Evolutionary conservation across 1,140 invertebrate species (phyloP).

Genomic region (Melipona quadrifasciata): DNA sequence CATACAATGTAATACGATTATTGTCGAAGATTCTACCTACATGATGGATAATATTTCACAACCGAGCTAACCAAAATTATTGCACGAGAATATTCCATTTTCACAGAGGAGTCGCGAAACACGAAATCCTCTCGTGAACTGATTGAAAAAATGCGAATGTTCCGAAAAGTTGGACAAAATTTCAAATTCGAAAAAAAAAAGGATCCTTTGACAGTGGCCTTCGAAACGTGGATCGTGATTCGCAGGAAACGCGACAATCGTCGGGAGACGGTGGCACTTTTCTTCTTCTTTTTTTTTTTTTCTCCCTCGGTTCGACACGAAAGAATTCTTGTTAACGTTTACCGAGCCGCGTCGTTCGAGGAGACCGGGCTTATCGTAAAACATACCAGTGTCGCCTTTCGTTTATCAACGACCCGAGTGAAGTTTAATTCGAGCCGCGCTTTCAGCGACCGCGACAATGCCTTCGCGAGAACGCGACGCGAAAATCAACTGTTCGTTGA

Average conservation of each 20-base stretch:
- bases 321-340: conserved; percentile 39
- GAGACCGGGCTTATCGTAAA: conserved; percentile 68
- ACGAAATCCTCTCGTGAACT: background rate
- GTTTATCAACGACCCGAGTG: conserved; percentile 70
- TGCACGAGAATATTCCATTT: no score
- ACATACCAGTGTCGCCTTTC: conserved; percentile 76
- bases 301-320: background rate
- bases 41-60: background rate
- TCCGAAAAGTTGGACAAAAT: background rate
- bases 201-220: no score
- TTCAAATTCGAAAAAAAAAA: background rate
- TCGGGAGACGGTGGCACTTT: no score
- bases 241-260: background rate
- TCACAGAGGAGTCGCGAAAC: background rate
- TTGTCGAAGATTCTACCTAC: background rate
- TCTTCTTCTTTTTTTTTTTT: background rate
- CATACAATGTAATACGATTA: background rate
- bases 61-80: background rate
- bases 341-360: conserved; percentile 40
- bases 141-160: background rate
- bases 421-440: conserved; percentile 67
- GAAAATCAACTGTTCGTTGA: background rate
- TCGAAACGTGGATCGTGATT: background rate
- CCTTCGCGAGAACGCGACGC: conserved; percentile 19
- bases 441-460: conserved; percentile 44